Evolutionary conservation across 2,113 vertebrate genomes (phyloP).

Genomic region (Syngnathus floridae): DNA sequence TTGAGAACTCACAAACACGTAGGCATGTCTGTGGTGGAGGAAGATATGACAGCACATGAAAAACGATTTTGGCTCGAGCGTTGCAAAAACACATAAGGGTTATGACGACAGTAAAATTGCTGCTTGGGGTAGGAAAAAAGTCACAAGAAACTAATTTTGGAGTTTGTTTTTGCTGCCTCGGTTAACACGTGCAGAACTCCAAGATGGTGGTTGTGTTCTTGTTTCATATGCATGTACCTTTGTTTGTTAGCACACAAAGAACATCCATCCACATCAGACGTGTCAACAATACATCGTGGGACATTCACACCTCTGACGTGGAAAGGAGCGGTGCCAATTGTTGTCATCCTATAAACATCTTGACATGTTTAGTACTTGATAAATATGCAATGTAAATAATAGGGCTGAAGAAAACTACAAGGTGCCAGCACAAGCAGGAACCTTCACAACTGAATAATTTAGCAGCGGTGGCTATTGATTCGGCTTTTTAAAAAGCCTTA

Average conservation of each 20-base stretch:
- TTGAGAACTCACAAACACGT: background rate
- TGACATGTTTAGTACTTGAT: constrained; percentile 14
- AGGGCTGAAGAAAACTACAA: constrained; percentile 65
- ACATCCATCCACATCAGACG: background rate
- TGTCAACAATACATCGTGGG: background rate
- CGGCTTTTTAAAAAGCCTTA: constrained; percentile 75
- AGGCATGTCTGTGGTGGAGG: background rate
- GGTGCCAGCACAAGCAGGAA: constrained; percentile 44
- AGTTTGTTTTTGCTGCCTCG: background rate
- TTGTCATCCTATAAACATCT: background rate
- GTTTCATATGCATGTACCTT: too few relatives aligned
- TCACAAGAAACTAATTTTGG: background rate
- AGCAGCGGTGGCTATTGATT: constrained; percentile 79
- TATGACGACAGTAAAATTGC: background rate
- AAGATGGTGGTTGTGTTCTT: too few relatives aligned
- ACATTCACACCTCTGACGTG: background rate
- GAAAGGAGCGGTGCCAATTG: background rate
- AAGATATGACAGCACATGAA: background rate
- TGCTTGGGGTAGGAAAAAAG: background rate
- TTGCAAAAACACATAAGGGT: background rate
- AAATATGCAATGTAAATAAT: constrained; percentile 63
- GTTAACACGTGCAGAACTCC: too few relatives aligned
- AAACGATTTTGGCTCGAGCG: background rate
- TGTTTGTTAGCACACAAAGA: background rate
- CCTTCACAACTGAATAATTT: constrained; percentile 85